phyloP scores from a whole-genome alignment of 2,888 invertebrate species.

The Chymomyza caudatula region DNA sequence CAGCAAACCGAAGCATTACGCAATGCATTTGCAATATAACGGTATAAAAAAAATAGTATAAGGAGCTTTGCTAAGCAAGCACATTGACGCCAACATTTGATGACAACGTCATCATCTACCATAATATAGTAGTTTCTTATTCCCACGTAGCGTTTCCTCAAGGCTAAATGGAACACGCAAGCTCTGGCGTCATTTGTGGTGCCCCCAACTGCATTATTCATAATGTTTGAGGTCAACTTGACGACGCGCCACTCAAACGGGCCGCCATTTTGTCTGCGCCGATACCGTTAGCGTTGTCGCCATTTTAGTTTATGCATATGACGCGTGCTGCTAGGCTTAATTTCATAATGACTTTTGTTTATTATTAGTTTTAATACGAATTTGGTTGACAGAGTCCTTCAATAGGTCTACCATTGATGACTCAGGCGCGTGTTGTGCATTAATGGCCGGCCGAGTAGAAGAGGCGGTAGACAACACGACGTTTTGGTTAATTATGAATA shows the following conservation, averaged over 20 bases:
- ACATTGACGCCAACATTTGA: neutral
- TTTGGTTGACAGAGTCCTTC: neutral
- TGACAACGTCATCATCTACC: slow-evolving; percentile 20
- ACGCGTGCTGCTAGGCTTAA: neutral
- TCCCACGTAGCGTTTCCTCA: neutral
- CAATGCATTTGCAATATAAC: slow-evolving; percentile 18
- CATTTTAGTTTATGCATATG: neutral
- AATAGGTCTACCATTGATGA: neutral
- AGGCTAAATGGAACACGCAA: slow-evolving; percentile 26
- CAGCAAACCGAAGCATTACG: slow-evolving; percentile 22
- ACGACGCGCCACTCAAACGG: slow-evolving; percentile 4
- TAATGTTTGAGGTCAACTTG: slow-evolving; percentile 38
- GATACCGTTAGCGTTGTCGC: neutral
- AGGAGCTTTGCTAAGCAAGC: neutral
- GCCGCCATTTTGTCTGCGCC: slow-evolving; percentile 15
- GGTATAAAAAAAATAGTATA: neutral
- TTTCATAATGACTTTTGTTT: neutral
- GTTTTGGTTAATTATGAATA: neutral
- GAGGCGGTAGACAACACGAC: neutral
- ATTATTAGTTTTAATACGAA: slow-evolving; percentile 8
- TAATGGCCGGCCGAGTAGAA: neutral
- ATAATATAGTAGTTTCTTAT: neutral
- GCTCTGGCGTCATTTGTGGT: slow-evolving; percentile 34
- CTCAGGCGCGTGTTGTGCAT: slow-evolving; percentile 1
- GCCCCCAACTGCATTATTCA: slow-evolving; percentile 5